Base-by-base conservation (phyloP, 1,140 invertebrate species). In the Philopotamus ludificatus region DNA sequence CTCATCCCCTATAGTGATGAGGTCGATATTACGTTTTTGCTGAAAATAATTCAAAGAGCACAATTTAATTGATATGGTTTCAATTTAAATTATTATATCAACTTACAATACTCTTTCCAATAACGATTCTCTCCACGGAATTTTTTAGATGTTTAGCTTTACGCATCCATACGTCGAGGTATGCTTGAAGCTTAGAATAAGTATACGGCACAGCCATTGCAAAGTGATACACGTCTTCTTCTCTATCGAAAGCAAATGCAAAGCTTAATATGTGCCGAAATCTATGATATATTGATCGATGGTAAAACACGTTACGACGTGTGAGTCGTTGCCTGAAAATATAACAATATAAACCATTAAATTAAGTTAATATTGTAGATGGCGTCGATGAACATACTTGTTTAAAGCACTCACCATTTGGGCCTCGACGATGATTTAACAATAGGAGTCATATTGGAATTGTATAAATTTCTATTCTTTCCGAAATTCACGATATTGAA, bases 401-500 rank as follows among this genome's bases (percentile, higher is more conserved):
- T 25, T 18, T 4, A 26, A 20, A 62, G 28, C 25, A 20, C 78
- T 81, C 85, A 94, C 95, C 95, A 98, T 79, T 93, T 93, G n/a
- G 88, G 89, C 50, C 93, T 82, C 70, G 87, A 94, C 0, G 91
- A 90, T 26, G 94, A 96, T 75, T 93, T 92, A 0, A 99, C 94
- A 41, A 99, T 76, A 0, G 97, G 95, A 4, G 96, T 95, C 87
- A 98, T 91, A 0, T 94, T 92, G 18, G 88, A 84, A 61, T 92
- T 86, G 72, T 95, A 98, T 7, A 98, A 79, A 72, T 93, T 96
- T 62, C 89, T 87, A 60, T 86, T 89, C 77, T 97, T 98, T 65
- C 94, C 95, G 51, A 99, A 88, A 80, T 99, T 99, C 1, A 98
- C 94, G 54, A 99, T 89, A 74, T 98, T 98, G 78, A 99, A 98